Base-by-base conservation (phyloP, 2,797 vertebrate genomes). In the Bufotes viridis region DNA sequence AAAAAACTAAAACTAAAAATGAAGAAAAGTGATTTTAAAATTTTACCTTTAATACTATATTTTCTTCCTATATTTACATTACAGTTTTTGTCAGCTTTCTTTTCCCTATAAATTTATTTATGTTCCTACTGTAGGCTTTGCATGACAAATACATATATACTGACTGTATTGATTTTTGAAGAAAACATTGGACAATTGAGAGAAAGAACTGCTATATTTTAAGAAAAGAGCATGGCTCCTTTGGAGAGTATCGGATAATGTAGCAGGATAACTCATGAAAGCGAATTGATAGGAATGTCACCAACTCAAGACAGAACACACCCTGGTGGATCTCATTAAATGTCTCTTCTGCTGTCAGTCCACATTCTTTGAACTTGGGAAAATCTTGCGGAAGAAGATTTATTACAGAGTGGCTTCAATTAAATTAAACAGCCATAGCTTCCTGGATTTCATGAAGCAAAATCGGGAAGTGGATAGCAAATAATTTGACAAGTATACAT, bases 291-390 rank as follows among this genome's bases (percentile, higher is more conserved):
- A 69, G 58, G 76, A 57, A 34, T 78, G 51, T 76, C 57, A 55
- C 49, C 29, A 29, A 17, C 42, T 58, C 22, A 61, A 53, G 67
- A 80, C 78, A 85, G 78, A 88, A 63, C 65, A 67, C 76, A 81
- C 69, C 67, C 22, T 81, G 18, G 78, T 85, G 87, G 78, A 85
- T 81, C 65, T 88, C 76, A 85, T 65, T 88, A 88, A 74, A 85
- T 85, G 78, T 42, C 78, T 63, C 67, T 57, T 78, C 26, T 81
- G 65, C 82, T 85, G 82, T 80, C 82, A 80, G 67, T 76, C 79
- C 57, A 63, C 53, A 42, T 82, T 87, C 70, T 65, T 57, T 65
- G 55, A 88, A 80, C 34, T 49, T 75, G 67, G 24, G 69, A 75
- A 76, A 20, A n/a, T 65, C 60, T 65, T 14, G 24, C 5, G 14